Evolutionary conservation across 1,140 invertebrate species (phyloP).

Genomic region (Spodoptera litura): DNA sequence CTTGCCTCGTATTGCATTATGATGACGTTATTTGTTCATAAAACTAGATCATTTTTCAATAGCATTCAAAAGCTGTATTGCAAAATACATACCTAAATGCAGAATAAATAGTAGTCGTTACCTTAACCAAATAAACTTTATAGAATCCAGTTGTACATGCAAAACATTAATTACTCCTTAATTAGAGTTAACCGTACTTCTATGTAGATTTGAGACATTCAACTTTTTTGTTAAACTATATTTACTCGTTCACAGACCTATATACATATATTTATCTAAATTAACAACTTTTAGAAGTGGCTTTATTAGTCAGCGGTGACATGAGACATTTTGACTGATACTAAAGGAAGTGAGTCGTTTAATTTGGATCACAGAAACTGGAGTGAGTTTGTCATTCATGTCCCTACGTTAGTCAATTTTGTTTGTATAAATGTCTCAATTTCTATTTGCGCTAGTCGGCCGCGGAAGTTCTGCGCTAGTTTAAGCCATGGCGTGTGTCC

Average conservation of each 20-base stretch:
- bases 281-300: conserved; percentile 28
- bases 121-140: neutral
- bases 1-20: conserved; percentile 10
- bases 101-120: neutral
- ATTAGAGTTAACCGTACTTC: neutral
- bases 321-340: conserved; percentile 48
- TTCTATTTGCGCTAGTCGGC: conserved; percentile 34
- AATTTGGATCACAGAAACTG: conserved; percentile 53
- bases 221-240: conserved; percentile 15
- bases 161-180: conserved; percentile 27
- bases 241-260: conserved; percentile 29
- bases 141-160: conserved; percentile 6
- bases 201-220: conserved; percentile 28
- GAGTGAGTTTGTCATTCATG: conserved; percentile 51
- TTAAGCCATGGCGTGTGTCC: conserved; percentile 49
- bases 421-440: conserved; percentile 53
- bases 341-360: conserved; percentile 54
- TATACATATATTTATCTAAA: conserved; percentile 31
- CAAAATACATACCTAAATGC: neutral
- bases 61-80: neutral
- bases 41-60: neutral
- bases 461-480: conserved; percentile 58
- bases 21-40: neutral
- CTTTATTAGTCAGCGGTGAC: conserved; percentile 50
- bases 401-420: conserved; percentile 42